A percentile compares a stretch with the other conserved stretches of the same genome.
Evolutionary conservation across 2,888 invertebrate species (phyloP).

Genomic region (Drosophila sordidula): DNA sequence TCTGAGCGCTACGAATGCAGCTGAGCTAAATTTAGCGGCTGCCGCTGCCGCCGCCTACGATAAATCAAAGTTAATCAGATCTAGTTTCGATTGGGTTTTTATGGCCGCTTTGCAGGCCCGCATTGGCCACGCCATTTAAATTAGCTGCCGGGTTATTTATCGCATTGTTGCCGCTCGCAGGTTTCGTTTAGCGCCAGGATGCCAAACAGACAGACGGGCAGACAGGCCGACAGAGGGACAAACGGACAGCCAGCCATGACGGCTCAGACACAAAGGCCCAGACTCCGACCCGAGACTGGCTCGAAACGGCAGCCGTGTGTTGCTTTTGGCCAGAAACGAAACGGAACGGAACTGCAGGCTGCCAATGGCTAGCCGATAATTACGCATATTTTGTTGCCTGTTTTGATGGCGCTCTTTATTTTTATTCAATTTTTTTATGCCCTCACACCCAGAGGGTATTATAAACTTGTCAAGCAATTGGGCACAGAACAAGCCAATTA

Average conservation of each 20-base stretch:
- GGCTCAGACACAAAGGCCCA: slow-evolving; percentile 78
- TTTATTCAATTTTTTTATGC: slow-evolving; percentile 55
- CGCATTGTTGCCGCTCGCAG: slow-evolving; percentile 78
- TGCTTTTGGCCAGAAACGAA: slow-evolving; percentile 18
- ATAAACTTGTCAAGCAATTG: slow-evolving; percentile 25
- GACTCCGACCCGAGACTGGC: slow-evolving; percentile 27
- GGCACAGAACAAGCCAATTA: not conserved
- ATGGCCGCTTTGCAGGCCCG: slow-evolving; percentile 45
- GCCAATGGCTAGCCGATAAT: slow-evolving; percentile 70
- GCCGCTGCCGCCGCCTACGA: slow-evolving; percentile 72
- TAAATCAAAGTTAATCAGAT: slow-evolving; percentile 81
- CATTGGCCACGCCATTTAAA: slow-evolving; percentile 81
- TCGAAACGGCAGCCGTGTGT: slow-evolving; percentile 39
- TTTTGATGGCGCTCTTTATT: slow-evolving; percentile 72
- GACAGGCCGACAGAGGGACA: slow-evolving; percentile 25
- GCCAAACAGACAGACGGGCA: slow-evolving; percentile 40
- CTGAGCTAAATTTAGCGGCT: slow-evolving; percentile 67
- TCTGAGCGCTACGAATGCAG: slow-evolving; percentile 6
- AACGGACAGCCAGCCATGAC: slow-evolving; percentile 38
- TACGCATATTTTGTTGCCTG: slow-evolving; percentile 81
- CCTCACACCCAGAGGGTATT: slow-evolving; percentile 36
- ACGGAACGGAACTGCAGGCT: slow-evolving; percentile 43
- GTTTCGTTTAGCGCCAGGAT: slow-evolving; percentile 78
- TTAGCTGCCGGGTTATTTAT: slow-evolving; percentile 84
- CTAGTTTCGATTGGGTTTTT: slow-evolving; percentile 79